These are phyloP conservation scores for Ridgeia piscesae DNA, from an alignment of 1,140 invertebrate species.

Conservation along the genomic window DNA sequence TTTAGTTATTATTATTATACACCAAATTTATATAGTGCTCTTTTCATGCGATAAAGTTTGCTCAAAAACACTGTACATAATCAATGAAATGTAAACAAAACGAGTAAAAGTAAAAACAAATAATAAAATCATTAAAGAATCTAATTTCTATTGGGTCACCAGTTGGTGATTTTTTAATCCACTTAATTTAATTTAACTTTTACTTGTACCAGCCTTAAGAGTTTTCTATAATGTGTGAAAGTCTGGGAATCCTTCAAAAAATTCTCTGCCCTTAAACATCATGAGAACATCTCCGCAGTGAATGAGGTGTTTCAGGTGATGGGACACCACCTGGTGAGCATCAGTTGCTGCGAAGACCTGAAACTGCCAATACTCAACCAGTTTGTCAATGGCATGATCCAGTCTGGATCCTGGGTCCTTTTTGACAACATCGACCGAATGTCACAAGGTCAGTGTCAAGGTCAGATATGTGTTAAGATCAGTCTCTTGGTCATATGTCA, in stretches of 20 bases:
- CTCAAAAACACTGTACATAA: no score
- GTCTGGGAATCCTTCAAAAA: no score
- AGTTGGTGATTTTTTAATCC: slow-evolving; percentile 43
- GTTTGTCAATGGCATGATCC: slow-evolving; percentile 52
- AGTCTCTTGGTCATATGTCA: slow-evolving; percentile 53
- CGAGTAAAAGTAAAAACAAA: no score
- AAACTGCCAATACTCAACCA: slow-evolving; percentile 48
- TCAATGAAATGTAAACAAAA: no score
- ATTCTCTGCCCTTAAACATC: not conserved
- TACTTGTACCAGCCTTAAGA: no score
- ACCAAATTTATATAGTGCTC: no score
- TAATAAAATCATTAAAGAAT: no score
- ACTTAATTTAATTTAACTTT: no score
- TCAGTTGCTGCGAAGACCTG: slow-evolving; percentile 50
- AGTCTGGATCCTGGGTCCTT: slow-evolving; percentile 74
- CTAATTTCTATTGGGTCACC: no score
- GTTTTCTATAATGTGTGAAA: no score
- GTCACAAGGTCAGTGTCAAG: slow-evolving; percentile 61
- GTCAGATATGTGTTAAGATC: not conserved
- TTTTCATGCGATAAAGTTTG: no score
- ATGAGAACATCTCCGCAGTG: not conserved
- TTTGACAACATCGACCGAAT: slow-evolving; percentile 88
- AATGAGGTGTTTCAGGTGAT: slow-evolving; percentile 41
- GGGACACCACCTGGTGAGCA: slow-evolving; percentile 46
- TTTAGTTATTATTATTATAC: no score